Evolutionary conservation across 2,113 vertebrate species (phyloP).

Genomic region (Dascyllus trimaculatus): DNA sequence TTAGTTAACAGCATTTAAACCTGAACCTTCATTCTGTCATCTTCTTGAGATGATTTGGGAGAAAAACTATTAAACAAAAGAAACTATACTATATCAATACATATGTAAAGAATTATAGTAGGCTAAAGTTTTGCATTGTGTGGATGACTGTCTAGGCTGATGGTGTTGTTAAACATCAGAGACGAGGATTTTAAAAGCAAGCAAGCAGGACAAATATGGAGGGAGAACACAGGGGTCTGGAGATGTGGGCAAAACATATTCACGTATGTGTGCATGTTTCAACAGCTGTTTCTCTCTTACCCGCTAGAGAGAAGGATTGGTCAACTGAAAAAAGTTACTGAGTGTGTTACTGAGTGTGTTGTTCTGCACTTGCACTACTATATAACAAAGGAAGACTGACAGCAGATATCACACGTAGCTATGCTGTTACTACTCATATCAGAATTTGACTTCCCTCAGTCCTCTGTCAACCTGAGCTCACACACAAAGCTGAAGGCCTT

Average conservation of each 20-base stretch:
- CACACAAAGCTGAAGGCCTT: neutral
- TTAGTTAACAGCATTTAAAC: no score
- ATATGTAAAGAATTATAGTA: no score
- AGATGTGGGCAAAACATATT: neutral
- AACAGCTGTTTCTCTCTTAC: neutral
- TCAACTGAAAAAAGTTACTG: neutral
- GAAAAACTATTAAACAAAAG: no score
- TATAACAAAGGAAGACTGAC: no score
- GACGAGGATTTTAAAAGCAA: no score
- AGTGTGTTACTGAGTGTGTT: neutral
- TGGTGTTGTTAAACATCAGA: no score
- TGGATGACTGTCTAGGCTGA: no score
- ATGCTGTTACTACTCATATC: neutral
- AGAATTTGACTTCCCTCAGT: neutral
- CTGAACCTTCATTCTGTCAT: no score
- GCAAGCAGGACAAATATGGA: no score
- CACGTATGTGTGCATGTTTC: neutral
- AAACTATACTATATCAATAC: no score
- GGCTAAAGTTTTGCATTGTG: no score
- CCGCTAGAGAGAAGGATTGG: constrained; percentile 51
- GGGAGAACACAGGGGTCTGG: neutral
- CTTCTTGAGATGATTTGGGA: no score
- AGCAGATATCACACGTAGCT: neutral
- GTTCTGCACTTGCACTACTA: neutral
- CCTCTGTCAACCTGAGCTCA: neutral